phyloP scores from a whole-genome alignment of 2,113 vertebrate genomes.

The Bufo bufo region DNA sequence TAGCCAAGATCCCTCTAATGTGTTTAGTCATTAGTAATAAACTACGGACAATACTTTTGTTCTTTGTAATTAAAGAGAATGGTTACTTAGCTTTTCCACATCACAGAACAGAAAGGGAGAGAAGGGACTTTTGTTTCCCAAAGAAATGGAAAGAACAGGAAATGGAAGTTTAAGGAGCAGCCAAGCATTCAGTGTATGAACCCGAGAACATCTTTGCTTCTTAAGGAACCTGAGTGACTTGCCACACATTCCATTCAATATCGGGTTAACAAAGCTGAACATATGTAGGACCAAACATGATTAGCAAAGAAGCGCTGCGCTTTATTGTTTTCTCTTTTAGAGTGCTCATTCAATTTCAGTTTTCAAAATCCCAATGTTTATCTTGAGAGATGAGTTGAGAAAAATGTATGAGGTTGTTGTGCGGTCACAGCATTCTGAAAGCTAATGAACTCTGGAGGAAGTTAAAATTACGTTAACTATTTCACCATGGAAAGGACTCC shows the following conservation, averaged over 20 bases:
- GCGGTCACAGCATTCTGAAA: conserved; percentile 10
- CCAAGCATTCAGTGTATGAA: conserved; percentile 75
- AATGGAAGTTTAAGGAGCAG: conserved; percentile 69
- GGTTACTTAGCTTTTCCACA: conserved; percentile 78
- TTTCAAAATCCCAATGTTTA: conserved; percentile 16
- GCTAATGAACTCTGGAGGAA: not conserved
- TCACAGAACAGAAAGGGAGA: conserved; percentile 77
- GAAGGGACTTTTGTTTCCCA: conserved; percentile 77
- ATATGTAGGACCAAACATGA: conserved; percentile 49
- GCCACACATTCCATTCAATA: conserved; percentile 57
- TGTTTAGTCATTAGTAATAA: conserved; percentile 74
- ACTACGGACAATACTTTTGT: conserved; percentile 75
- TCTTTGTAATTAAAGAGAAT: conserved; percentile 76
- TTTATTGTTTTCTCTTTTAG: not conserved
- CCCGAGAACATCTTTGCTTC: conserved; percentile 65
- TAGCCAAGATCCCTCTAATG: conserved; percentile 50
- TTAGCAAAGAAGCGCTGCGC: not conserved
- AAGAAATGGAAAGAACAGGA: conserved; percentile 68
- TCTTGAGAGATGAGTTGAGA: conserved; percentile 22
- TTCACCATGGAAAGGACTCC: not conserved
- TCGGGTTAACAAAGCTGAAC: conserved; percentile 59
- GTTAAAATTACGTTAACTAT: not conserved
- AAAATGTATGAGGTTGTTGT: conserved; percentile 32
- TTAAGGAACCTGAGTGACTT: conserved; percentile 62
- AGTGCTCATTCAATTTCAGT: not conserved